Conservation (phyloP, 2,888 invertebrate species). For the Thera britannica region DNA sequence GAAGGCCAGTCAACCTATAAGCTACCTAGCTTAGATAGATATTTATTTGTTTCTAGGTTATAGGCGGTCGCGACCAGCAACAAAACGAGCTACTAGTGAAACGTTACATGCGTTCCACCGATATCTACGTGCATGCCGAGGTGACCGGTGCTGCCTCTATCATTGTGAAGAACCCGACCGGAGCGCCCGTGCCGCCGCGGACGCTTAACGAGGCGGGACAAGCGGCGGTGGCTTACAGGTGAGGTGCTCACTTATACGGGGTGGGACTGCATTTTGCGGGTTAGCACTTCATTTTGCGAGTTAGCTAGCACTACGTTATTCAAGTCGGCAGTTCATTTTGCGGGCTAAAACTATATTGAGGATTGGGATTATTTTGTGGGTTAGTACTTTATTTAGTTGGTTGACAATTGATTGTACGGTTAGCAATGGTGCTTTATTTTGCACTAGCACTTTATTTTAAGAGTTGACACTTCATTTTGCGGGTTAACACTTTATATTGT, state of each 20-base stretch:
- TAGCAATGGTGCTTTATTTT: too few species aligned
- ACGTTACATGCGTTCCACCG: slow-evolving; percentile 92
- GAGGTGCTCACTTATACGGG: not conserved
- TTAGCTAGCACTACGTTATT: too few species aligned
- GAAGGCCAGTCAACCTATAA: too few species aligned
- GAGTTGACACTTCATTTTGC: not conserved
- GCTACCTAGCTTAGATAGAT: too few species aligned
- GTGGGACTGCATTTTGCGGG: not conserved
- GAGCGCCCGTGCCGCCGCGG: slow-evolving; percentile 91
- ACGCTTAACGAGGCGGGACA: slow-evolving; percentile 98
- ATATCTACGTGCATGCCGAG: slow-evolving; percentile 99
- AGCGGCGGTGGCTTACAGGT: slow-evolving; percentile 97
- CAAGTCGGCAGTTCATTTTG: not conserved
- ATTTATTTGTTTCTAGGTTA: slow-evolving; percentile 82
- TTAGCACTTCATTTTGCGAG: not conserved
- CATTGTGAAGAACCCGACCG: slow-evolving; percentile 91
- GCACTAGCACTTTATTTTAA: too few species aligned
- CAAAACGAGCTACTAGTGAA: slow-evolving; percentile 99
- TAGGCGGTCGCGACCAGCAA: slow-evolving; percentile 98
- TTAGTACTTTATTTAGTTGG: too few species aligned
- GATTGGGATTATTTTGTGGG: not conserved
- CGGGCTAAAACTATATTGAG: not conserved
- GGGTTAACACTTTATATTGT: not conserved
- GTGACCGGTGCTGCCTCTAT: slow-evolving; percentile 96
- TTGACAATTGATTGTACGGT: too few species aligned